Conservation (phyloP, 2,113 vertebrate species). For the Xiphophorus maculatus region DNA sequence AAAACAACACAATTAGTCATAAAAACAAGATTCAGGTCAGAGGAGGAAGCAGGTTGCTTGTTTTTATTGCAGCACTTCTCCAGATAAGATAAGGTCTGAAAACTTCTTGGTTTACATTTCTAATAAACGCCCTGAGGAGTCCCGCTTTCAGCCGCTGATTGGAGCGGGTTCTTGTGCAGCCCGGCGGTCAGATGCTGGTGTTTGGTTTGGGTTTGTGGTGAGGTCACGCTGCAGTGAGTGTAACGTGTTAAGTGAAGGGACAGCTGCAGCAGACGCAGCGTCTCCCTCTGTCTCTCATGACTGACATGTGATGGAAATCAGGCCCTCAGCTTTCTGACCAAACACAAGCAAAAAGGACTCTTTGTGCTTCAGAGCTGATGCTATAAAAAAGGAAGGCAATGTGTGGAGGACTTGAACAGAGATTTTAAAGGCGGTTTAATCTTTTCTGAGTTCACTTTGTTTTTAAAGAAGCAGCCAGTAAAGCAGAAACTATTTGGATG, state of each 20-base stretch:
- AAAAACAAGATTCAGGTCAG: neutral
- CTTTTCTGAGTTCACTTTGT: neutral
- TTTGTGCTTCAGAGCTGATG: neutral
- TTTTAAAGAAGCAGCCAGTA: neutral
- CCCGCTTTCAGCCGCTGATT: neutral
- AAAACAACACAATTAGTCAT: neutral
- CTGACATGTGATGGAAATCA: constrained; percentile 30
- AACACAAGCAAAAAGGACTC: neutral
- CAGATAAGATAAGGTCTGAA: neutral
- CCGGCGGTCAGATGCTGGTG: neutral
- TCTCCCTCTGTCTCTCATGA: constrained; percentile 21
- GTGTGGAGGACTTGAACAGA: neutral
- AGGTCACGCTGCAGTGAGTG: neutral
- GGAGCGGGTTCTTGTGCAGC: neutral
- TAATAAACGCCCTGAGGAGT: neutral
- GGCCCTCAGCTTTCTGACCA: neutral
- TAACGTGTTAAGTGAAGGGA: constrained; percentile 1
- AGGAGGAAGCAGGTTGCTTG: neutral
- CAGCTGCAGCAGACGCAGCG: constrained; percentile 3
- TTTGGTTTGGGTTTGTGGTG: neutral
- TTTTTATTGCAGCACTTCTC: neutral
- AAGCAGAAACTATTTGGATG: neutral
- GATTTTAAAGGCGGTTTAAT: neutral
- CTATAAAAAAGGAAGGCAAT: neutral
- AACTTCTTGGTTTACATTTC: neutral